phyloP scores from a whole-genome alignment of 2,113 vertebrate species.

The Passer domesticus region DNA sequence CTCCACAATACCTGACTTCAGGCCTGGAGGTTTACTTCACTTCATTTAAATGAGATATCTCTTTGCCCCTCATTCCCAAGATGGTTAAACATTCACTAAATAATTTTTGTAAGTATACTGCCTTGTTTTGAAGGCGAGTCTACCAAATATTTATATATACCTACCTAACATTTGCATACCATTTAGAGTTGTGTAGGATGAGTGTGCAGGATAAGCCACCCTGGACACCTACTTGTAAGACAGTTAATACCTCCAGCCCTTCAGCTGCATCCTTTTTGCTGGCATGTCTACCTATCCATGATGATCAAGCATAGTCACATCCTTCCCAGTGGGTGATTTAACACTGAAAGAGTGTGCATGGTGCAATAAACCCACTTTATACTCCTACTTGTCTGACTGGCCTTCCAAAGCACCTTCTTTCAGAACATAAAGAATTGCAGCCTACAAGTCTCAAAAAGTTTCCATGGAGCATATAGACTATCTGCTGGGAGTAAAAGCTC shows the following conservation, averaged over 20 bases:
- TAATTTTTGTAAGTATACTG: background rate
- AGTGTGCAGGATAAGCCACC: background rate
- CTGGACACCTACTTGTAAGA: background rate
- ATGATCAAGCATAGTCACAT: background rate
- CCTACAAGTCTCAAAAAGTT: background rate
- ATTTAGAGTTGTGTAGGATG: background rate
- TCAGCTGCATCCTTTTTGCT: background rate
- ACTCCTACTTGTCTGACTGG: background rate
- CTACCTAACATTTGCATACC: background rate
- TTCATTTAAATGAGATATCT: background rate
- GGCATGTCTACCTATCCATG: background rate
- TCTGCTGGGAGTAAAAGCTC: background rate
- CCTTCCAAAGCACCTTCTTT: background rate
- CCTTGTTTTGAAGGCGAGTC: background rate
- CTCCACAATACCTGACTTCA: background rate
- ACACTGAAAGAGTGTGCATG: background rate
- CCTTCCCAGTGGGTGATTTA: background rate
- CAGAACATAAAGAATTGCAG: rapidly evolving
- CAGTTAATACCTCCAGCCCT: background rate
- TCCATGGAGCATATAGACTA: rapidly evolving
- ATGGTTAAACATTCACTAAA: background rate
- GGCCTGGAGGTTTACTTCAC: background rate
- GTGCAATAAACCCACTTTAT: background rate
- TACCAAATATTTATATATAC: background rate
- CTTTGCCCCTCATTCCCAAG: background rate